phyloP scores from a whole-genome alignment of 2,888 invertebrate genomes.

The Sphaerophoria rueppellii region DNA sequence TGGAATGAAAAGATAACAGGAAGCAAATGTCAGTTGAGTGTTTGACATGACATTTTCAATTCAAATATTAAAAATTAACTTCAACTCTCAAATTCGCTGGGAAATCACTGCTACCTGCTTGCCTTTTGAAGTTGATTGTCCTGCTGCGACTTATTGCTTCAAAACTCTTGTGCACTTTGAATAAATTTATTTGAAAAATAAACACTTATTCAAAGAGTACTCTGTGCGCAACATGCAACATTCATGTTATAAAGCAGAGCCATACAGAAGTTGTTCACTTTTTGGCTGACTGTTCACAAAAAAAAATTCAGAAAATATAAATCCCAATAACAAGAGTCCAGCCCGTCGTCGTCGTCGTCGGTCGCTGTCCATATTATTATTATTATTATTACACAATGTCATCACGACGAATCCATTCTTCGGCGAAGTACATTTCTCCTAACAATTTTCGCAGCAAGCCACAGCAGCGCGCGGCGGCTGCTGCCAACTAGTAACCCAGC shows the following conservation, averaged over 20 bases:
- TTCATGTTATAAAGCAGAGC: neutral
- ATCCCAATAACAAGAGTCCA: constrained; percentile 57
- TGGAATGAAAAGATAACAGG: too few species aligned
- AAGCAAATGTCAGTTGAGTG: too few species aligned
- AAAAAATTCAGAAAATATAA: constrained; percentile 71
- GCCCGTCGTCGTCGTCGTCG: neutral
- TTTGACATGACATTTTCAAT: too few species aligned
- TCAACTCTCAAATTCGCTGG: too few species aligned
- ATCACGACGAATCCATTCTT: constrained; percentile 70
- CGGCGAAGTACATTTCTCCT: constrained; percentile 15
- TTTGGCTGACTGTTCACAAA: constrained; percentile 45
- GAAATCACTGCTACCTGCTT: too few species aligned
- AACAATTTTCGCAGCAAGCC: constrained; percentile 31
- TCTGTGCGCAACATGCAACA: constrained; percentile 18
- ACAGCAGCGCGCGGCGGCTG: constrained; percentile 22
- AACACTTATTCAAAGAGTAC: constrained; percentile 42
- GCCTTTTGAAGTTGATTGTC: too few species aligned
- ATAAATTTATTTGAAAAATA: neutral
- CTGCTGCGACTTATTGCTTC: too few species aligned
- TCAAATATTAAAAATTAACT: too few species aligned
- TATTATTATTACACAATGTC: constrained; percentile 70
- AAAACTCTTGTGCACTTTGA: too few species aligned
- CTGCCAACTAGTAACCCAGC: constrained; percentile 10
- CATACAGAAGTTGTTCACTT: constrained; percentile 60
- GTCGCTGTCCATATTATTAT: constrained; percentile 55